These are phyloP conservation scores for Labeo rohita DNA, from an alignment of 2,113 vertebrate species.

Conservation along the genomic window DNA sequence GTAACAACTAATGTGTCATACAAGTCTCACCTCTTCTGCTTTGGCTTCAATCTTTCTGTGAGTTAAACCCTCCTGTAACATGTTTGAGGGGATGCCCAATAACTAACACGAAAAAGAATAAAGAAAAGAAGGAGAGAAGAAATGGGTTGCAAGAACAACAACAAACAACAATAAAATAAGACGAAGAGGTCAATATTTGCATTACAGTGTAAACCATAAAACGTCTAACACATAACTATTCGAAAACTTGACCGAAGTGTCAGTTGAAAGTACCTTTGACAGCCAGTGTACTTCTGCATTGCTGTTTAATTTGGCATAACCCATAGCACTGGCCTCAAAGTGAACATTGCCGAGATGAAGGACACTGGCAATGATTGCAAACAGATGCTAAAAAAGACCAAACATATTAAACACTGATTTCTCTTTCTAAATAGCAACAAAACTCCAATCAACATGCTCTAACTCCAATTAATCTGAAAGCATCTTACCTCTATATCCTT, in stretches of 20 bases:
- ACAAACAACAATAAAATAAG: background rate
- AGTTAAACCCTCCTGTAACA: slow-evolving; percentile 83
- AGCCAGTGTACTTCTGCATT: slow-evolving; percentile 86
- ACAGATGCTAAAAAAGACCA: slow-evolving; percentile 78
- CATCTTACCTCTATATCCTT: slow-evolving; percentile 80
- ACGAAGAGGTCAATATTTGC: background rate
- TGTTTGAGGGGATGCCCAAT: slow-evolving; percentile 78
- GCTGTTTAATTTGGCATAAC: slow-evolving; percentile 78
- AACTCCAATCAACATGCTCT: background rate
- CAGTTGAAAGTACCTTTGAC: slow-evolving; percentile 79
- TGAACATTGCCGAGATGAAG: slow-evolving; percentile 91
- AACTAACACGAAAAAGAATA: slow-evolving; percentile 72
- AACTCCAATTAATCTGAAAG: background rate
- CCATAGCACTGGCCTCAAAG: slow-evolving; percentile 81
- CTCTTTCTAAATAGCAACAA: background rate
- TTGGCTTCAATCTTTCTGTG: slow-evolving; percentile 91
- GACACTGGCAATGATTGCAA: slow-evolving; percentile 88
- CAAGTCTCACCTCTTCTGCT: slow-evolving; percentile 80
- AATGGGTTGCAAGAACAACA: background rate
- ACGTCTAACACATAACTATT: background rate
- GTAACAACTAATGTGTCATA: background rate
- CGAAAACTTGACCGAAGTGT: slow-evolving; percentile 15
- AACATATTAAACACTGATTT: background rate
- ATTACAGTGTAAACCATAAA: background rate
- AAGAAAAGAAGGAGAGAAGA: background rate